A percentile compares a stretch with the other conserved stretches of the same genome.
Evolutionary conservation across 2,797 vertebrate genomes (phyloP).

Genomic region (Xenopus petersii): DNA sequence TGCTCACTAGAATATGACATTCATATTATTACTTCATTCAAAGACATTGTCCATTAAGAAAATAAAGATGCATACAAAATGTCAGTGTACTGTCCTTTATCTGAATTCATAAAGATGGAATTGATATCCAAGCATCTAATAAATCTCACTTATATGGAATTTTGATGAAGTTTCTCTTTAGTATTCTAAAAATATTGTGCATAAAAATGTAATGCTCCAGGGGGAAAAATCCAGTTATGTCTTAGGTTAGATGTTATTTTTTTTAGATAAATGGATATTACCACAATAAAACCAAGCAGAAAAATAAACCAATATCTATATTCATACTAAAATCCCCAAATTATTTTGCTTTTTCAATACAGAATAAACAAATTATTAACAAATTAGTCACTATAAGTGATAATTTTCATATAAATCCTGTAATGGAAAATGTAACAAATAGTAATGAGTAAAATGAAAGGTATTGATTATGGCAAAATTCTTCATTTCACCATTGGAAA

Average conservation of each 20-base stretch:
- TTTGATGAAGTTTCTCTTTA: not conserved
- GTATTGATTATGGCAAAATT: no score
- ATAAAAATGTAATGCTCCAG: not conserved
- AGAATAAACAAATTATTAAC: no score
- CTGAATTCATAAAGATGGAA: slow-evolving; percentile 7
- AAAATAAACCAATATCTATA: not conserved
- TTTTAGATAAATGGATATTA: slow-evolving; percentile 1
- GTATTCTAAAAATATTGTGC: not conserved
- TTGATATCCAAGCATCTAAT: slow-evolving; percentile 1
- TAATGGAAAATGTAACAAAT: no score
- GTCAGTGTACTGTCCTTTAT: slow-evolving; percentile 4
- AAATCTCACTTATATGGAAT: not conserved
- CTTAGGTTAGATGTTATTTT: not conserved
- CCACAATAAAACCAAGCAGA: not conserved
- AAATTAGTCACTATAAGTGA: no score
- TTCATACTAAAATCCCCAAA: not conserved
- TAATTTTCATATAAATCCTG: no score
- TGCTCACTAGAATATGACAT: not conserved
- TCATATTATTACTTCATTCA: slow-evolving; percentile 4
- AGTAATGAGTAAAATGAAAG: no score
- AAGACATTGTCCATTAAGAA: slow-evolving; percentile 6
- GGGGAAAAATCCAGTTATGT: not conserved
- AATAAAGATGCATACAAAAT: slow-evolving; percentile 12
- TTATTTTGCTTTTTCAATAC: no score
- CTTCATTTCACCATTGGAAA: no score